Evolutionary conservation across 2,797 vertebrate genomes (phyloP), one percentile per base, ranked within the genome.

Genomic region (Darevskia mixta): DNA sequence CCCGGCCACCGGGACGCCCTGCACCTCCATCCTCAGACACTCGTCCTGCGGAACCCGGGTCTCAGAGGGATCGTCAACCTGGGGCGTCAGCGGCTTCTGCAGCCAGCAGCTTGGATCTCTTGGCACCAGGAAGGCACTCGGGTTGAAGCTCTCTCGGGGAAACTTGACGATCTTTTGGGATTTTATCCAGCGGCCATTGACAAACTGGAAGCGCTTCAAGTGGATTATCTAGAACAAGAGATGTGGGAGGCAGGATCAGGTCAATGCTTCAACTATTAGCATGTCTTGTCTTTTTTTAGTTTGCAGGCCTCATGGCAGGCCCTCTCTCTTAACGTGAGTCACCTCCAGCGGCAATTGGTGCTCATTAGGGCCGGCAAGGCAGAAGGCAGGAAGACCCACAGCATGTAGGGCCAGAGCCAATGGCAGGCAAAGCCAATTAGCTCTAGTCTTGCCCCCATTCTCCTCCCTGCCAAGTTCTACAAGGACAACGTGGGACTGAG

Each of bases 101-200:
- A 97, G 97, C 87, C 97, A 97, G 87, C 97, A 95, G 92, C 96
- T 96, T 1, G 97, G 97, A 91, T 98, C 98, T 96, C 98, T 97
- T 73, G 98, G 99, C 85, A 98, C 98, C 96, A 99, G 96, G 95
- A 99, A 99, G 91, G 98, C 98, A 96, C 98, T 98, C 80, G 99
- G 99, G 95, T 99, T 98, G 94, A 99, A 99, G 83, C 93, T 98
- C 95, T 98, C 98, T 69, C 97, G 92, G 27, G 98, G 99, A 92
- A 99, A 99, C 96, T 99, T 99, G 78, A 99, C 99, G 5, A 99
- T 99, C 97, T 99, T 99, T 96, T 99, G 99, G 78, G 99, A 99
- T 94, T 99, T 99, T 95, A 99, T 99, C 99, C 99, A 99, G 91
- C 99, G 98, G 1, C 98, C 98, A 0, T 99, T 99, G 77, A 99